A percentile compares a stretch with the other conserved stretches of the same genome.
phyloP scores from a whole-genome alignment of 2,888 invertebrate species.

The Agrenia bidenticulata region DNA sequence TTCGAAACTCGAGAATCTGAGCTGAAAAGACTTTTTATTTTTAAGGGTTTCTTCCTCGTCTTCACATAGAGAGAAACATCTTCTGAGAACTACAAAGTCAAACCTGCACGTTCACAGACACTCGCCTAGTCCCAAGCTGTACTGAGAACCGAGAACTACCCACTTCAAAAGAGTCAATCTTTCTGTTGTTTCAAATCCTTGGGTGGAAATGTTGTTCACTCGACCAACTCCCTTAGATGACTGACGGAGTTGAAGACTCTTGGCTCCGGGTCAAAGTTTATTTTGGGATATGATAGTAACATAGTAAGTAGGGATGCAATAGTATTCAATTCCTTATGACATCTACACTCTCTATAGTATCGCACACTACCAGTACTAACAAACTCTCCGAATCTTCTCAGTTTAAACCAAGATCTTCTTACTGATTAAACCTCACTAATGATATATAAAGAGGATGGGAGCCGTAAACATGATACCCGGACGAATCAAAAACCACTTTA shows the following conservation, averaged over 20 bases:
- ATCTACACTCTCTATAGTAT: no score
- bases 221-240: conserved; percentile 47
- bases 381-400: no score
- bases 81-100: no score
- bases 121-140: background rate
- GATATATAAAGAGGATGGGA: no score
- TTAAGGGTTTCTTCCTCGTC: background rate
- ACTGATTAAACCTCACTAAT: no score
- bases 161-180: conserved; percentile 1
- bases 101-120: no score
- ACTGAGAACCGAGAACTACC: conserved; percentile 3
- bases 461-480: no score
- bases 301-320: background rate
- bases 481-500: no score
- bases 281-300: conserved; percentile 47
- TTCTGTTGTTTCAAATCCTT: conserved; percentile 14
- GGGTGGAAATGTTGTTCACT: conserved; percentile 39
- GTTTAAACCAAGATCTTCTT: no score
- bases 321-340: no score
- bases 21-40: background rate
- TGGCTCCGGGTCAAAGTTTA: conserved; percentile 54
- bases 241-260: conserved; percentile 49
- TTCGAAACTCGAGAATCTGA: background rate
- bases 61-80: background rate
- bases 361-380: no score